Evolutionary conservation across 2,113 vertebrate species (phyloP).

Genomic region (Hydropotes inermis): DNA sequence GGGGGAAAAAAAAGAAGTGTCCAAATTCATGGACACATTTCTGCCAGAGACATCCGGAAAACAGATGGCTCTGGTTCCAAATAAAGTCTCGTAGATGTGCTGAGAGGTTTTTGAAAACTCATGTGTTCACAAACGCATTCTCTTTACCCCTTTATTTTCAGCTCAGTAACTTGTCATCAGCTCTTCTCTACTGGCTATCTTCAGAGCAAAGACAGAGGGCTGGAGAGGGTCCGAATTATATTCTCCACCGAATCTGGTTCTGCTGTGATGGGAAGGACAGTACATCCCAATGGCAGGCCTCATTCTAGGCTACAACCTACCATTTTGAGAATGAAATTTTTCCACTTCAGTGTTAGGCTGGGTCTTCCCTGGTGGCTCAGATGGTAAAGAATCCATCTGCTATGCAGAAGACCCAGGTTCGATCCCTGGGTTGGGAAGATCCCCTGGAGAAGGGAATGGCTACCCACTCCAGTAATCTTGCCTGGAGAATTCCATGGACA

Average conservation of each 20-base stretch:
- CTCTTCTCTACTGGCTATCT: not conserved
- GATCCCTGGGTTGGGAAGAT: not conserved
- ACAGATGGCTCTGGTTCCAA: conserved; percentile 69
- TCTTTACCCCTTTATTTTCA: conserved; percentile 55
- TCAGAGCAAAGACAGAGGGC: not conserved
- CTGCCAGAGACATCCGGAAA: conserved; percentile 66
- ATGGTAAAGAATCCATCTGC: not conserved
- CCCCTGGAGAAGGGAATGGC: not conserved
- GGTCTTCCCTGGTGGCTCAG: not conserved
- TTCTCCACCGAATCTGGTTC: not conserved
- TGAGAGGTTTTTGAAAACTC: conserved; percentile 56
- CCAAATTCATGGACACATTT: conserved; percentile 64
- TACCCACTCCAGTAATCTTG: not conserved
- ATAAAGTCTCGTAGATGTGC: conserved; percentile 47
- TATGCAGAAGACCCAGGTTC: not conserved
- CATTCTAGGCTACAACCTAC: not conserved
- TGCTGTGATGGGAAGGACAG: not conserved
- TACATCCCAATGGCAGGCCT: not conserved
- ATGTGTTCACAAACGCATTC: conserved; percentile 18
- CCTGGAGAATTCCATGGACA: not conserved
- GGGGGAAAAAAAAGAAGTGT: conserved; percentile 24
- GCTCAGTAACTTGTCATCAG: conserved; percentile 43
- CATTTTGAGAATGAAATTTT: not conserved
- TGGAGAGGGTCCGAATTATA: not conserved
- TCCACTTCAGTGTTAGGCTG: not conserved